Evolutionary conservation across 2,113 vertebrate species (phyloP).

Genomic region (Cephalopholis sonnerati): DNA sequence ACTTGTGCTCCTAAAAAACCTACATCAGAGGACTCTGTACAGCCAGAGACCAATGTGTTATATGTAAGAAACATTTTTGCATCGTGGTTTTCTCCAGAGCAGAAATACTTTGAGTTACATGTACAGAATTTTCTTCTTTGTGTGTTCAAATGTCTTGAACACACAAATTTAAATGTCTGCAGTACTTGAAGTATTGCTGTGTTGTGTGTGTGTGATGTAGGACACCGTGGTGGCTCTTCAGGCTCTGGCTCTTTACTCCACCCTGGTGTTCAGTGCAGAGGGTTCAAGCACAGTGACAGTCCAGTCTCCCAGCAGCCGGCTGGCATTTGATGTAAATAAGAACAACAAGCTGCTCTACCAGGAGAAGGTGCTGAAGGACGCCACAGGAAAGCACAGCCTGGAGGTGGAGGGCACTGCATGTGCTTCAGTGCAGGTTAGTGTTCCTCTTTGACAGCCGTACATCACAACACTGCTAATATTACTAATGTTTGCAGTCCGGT

Average conservation of each 20-base stretch:
- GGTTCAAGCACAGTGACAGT: constrained; percentile 76
- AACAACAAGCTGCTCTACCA: constrained; percentile 90
- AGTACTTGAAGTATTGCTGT: too few species aligned
- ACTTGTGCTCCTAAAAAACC: too few species aligned
- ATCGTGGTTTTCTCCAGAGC: too few species aligned
- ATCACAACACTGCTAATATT: background rate
- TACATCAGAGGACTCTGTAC: too few species aligned
- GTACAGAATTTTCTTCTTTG: background rate
- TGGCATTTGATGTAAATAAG: constrained; percentile 83
- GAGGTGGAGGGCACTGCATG: constrained; percentile 83
- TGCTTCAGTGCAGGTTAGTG: constrained; percentile 83
- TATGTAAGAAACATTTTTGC: too few species aligned
- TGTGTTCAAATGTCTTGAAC: background rate
- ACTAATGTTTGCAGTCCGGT: background rate
- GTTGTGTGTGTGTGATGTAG: constrained; percentile 70
- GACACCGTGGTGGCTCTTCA: constrained; percentile 90
- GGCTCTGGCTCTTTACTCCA: constrained; percentile 87
- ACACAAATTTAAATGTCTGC: background rate
- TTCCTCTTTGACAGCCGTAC: background rate
- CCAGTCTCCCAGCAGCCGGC: constrained; percentile 57
- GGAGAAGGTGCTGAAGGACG: constrained; percentile 74
- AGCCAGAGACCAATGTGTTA: too few species aligned
- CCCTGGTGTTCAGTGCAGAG: constrained; percentile 57
- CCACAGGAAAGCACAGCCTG: constrained; percentile 79
- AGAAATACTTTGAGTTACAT: background rate